Evolutionary conservation across 2,797 vertebrate species (phyloP), one percentile per base, ranked within the genome.

Genomic region (Crocodylus rhombifer): DNA sequence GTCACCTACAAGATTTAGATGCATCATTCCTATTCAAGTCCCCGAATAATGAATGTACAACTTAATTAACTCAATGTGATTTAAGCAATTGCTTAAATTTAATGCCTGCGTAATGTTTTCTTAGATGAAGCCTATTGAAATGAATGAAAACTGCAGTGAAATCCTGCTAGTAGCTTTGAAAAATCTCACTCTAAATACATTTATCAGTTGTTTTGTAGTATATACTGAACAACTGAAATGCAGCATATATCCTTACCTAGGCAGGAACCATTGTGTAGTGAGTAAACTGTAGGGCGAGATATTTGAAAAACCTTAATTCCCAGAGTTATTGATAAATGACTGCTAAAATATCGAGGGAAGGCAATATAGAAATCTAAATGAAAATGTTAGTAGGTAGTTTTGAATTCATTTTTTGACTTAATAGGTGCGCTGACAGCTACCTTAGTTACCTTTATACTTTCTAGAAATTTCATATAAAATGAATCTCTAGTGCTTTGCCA

Each of bases 261-360:
- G 3, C 14, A 55, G 20, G 18, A 51, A 67, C 30, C 20, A 55
- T 55, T 69, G 21, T 64, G 57, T 20, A 0, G 0, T 62, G 21
- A 73, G 23, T 69, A 33, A 79, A 76, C 13, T 23, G 51, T 1
- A 76, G 2, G 36, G 6, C 12, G 6, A 63, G 51, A 14, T 23
- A 25, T 0, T 26, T 73, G 77, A 73, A 85, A 14, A 51, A 51
- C 42, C 42, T 51, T 51, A 51, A 51, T 51, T 51, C 42, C 42
- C 42, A 51, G 42, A 51, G 42, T 9, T 51, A 51, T 51, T 73
- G 25, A 73, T 73, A 42, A 73, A 73, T 73, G 6, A 73, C 26
- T 51, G 25, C 21, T 73, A 11, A 42, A 73, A 23, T 73, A 4
- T 62, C 65, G 36, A 36, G 84, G 15, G n/a, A 12, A 86, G 86